These are phyloP conservation scores for Drosophila austrosaltans DNA, from an alignment of 2,888 invertebrate species.

Conservation along the genomic window DNA sequence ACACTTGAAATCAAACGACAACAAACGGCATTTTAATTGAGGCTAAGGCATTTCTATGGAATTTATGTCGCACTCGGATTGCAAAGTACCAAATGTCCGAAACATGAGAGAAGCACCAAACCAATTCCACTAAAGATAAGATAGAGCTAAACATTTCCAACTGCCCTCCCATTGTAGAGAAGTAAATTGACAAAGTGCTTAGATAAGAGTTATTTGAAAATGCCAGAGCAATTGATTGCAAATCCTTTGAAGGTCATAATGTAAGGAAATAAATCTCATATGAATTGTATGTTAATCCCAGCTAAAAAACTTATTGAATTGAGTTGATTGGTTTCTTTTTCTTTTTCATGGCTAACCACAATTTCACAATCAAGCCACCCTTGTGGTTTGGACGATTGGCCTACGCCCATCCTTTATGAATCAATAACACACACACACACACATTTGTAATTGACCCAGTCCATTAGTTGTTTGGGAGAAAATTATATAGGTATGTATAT, in stretches of 20 bases:
- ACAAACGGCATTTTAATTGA: constrained; percentile 72
- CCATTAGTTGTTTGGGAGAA: constrained; percentile 35
- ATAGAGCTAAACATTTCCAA: not conserved
- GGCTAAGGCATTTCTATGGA: constrained; percentile 36
- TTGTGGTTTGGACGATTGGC: too few relatives aligned
- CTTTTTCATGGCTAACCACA: not conserved
- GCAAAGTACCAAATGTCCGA: constrained; percentile 1
- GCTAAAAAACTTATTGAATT: too few relatives aligned
- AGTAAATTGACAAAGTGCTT: constrained; percentile 3
- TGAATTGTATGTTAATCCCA: too few relatives aligned
- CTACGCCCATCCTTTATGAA: constrained; percentile 21
- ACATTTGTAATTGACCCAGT: constrained; percentile 48
- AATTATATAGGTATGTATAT: constrained; percentile 21
- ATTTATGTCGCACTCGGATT: constrained; percentile 10
- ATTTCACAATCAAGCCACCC: constrained; percentile 31
- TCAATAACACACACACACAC: constrained; percentile 37
- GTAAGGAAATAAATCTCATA: too few relatives aligned
- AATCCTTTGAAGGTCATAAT: not conserved
- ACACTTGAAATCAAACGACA: constrained; percentile 26
- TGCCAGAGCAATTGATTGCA: not conserved
- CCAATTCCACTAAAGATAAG: not conserved
- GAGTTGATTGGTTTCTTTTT: too few relatives aligned
- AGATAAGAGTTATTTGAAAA: not conserved
- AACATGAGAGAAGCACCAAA: not conserved
- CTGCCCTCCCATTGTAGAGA: too few relatives aligned